Evolutionary conservation across 2,113 vertebrate species (phyloP).

Genomic region (Cynoglossus semilaevis): DNA sequence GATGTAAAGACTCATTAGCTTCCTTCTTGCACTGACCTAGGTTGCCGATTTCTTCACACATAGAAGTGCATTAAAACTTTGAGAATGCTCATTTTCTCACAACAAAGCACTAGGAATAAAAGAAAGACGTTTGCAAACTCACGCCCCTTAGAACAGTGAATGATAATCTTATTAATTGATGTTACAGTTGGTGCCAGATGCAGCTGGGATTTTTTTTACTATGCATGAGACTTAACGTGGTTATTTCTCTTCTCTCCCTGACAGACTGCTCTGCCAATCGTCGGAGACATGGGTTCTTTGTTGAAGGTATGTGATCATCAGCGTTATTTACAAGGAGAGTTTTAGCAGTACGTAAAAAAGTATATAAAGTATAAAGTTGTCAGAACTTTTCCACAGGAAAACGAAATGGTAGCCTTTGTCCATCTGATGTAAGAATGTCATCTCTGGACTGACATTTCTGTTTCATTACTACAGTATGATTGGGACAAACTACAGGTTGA

Average conservation of each 20-base stretch:
- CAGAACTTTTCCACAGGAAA: too few relatives aligned
- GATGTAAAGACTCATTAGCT: conserved; percentile 10
- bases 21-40: background rate
- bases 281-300: conserved; percentile 87
- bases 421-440: too few relatives aligned
- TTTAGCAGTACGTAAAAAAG: too few relatives aligned
- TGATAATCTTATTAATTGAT: too few relatives aligned
- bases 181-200: background rate
- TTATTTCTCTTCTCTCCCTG: conserved; percentile 7
- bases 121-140: conserved; percentile 8
- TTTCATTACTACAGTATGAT: too few relatives aligned
- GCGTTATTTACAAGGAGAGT: too few relatives aligned
- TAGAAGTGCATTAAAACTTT: background rate
- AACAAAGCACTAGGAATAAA: conserved; percentile 16
- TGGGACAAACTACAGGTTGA: too few relatives aligned
- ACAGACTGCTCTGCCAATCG: conserved; percentile 91
- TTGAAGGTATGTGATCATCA: conserved; percentile 83
- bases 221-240: too few relatives aligned
- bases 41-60: background rate
- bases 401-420: too few relatives aligned
- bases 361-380: too few relatives aligned
- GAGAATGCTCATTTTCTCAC: conserved; percentile 14
- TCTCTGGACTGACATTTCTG: too few relatives aligned
- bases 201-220: conserved; percentile 2
- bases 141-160: too few relatives aligned